Conservation (phyloP, 2,797 vertebrate genomes). For the Poeciliopsis infans region DNA sequence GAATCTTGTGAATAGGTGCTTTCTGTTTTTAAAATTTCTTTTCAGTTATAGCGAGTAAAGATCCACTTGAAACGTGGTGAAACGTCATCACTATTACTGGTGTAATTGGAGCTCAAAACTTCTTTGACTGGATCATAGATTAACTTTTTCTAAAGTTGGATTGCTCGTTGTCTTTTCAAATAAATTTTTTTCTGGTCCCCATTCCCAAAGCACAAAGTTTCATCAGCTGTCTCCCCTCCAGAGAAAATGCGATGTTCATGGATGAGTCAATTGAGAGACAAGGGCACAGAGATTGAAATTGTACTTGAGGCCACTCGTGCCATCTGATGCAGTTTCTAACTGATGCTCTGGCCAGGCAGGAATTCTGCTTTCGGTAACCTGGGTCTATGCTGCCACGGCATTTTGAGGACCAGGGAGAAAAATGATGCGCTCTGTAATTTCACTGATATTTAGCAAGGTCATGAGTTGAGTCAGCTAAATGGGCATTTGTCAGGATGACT, state of each 20-base stretch:
- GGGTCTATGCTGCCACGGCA: slow-evolving; percentile 15
- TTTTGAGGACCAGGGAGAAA: slow-evolving; percentile 12
- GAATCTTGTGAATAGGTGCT: background rate
- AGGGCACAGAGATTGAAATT: slow-evolving; percentile 65
- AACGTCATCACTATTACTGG: background rate
- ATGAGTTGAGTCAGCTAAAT: slow-evolving; percentile 10
- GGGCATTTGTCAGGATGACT: slow-evolving; percentile 16
- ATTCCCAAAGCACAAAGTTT: slow-evolving; percentile 20
- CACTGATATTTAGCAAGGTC: slow-evolving; percentile 33
- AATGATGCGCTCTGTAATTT: slow-evolving; percentile 14
- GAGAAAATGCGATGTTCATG: slow-evolving; percentile 46
- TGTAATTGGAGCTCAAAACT: background rate
- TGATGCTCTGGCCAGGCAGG: slow-evolving; percentile 42
- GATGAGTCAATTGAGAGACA: slow-evolving; percentile 69
- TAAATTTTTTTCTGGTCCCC: background rate
- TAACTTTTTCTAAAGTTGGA: background rate
- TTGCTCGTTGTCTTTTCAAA: background rate
- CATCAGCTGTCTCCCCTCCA: slow-evolving; percentile 43
- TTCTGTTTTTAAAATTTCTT: background rate
- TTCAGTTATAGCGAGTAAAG: background rate
- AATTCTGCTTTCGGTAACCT: slow-evolving; percentile 43
- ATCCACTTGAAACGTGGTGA: background rate
- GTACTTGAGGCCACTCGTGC: slow-evolving; percentile 62
- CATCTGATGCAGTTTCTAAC: slow-evolving; percentile 54
- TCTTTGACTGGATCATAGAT: background rate